phyloP scores from a whole-genome alignment of 2,113 vertebrate species.

The Psephotus haematonotus region DNA sequence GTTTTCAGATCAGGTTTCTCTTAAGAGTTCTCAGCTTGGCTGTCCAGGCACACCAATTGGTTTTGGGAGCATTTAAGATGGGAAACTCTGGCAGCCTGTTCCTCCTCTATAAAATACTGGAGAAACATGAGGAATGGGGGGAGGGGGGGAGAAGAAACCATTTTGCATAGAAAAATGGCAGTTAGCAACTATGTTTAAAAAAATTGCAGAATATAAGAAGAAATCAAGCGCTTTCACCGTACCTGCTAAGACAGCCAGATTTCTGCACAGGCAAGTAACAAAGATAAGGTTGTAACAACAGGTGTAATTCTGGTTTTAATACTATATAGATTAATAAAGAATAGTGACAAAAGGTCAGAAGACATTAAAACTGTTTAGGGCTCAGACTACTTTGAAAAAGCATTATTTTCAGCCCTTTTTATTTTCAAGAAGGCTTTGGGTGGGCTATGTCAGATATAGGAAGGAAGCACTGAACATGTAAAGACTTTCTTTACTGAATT shows the following conservation, averaged over 20 bases:
- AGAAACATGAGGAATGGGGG: background rate
- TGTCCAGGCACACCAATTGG: background rate
- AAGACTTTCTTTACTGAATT: constrained; percentile 32
- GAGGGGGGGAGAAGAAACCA: background rate
- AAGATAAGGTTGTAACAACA: background rate
- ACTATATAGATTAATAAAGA: background rate
- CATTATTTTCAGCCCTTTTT: background rate
- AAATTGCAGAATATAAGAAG: background rate
- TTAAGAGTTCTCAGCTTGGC: background rate
- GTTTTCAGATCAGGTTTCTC: background rate
- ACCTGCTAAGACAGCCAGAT: background rate
- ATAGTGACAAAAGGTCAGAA: background rate
- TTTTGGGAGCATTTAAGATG: background rate
- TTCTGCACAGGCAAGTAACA: background rate
- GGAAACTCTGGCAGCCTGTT: background rate
- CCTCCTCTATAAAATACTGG: background rate
- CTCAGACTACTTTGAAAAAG: background rate
- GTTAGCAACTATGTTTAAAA: background rate
- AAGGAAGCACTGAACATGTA: background rate
- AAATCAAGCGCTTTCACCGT: background rate
- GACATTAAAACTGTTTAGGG: background rate
- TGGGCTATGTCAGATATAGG: background rate
- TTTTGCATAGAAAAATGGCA: constrained; percentile 11
- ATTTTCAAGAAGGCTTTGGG: background rate
- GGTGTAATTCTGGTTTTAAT: background rate